Evolutionary conservation across 1,140 invertebrate genomes (phyloP).

Genomic region (Cyphomyrmex costatus): DNA sequence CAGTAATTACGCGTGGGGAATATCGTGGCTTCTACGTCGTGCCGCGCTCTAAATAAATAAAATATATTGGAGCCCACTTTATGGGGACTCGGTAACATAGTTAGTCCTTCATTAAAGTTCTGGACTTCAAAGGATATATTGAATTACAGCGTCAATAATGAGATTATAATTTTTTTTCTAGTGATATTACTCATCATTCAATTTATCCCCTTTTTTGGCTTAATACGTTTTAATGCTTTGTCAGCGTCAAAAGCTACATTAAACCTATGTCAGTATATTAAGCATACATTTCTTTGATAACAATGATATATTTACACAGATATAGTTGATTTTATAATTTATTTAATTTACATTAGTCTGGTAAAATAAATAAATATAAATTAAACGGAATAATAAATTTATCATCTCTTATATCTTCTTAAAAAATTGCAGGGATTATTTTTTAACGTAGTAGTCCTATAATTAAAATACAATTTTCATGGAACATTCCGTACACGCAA

Average conservation of each 20-base stretch:
- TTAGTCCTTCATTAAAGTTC: constrained; percentile 32
- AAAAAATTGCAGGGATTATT: background rate
- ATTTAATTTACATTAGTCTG: background rate
- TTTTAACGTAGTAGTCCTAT: background rate
- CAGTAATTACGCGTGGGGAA: constrained; percentile 68
- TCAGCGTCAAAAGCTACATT: background rate
- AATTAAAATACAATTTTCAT: background rate
- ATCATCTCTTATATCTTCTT: background rate
- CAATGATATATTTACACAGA: background rate
- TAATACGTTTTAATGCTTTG: background rate
- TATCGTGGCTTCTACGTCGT: constrained; percentile 57
- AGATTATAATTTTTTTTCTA: constrained; percentile 24
- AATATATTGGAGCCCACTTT: constrained; percentile 48
- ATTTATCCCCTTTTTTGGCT: background rate
- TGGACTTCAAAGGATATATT: background rate
- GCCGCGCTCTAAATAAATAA: constrained; percentile 62
- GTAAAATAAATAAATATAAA: background rate
- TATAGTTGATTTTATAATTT: background rate
- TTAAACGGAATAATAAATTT: constrained; percentile 22
- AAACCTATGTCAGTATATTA: background rate
- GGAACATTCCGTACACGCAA: background rate
- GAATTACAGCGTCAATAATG: constrained; percentile 15
- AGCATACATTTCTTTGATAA: background rate
- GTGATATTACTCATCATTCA: constrained; percentile 32
- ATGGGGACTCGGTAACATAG: constrained; percentile 1